Conservation (phyloP, 2,888 invertebrate genomes). For the Euzophera pinguis region DNA sequence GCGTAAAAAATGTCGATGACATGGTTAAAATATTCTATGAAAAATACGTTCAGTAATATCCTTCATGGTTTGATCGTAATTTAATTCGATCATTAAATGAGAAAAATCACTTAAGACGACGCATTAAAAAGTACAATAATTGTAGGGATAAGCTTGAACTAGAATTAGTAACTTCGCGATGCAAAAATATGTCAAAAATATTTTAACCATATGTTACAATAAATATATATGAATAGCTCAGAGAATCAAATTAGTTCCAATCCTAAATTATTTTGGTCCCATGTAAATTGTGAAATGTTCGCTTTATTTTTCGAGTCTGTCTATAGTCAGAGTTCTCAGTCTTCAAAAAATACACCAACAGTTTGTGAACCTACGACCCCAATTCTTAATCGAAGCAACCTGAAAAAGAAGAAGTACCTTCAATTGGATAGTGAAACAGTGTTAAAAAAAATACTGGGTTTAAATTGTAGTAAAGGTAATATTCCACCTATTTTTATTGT, state of each 20-base stretch:
- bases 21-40: background rate
- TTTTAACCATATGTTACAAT: no score
- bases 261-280: background rate
- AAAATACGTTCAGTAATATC: no score
- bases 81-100: background rate
- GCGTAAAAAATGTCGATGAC: background rate
- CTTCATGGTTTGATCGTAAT: background rate
- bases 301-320: background rate
- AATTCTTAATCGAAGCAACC: background rate
- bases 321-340: background rate
- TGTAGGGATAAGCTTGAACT: background rate
- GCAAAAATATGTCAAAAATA: background rate
- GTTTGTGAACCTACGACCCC: background rate
- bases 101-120: background rate
- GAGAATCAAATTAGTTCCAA: background rate
- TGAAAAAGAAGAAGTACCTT: background rate
- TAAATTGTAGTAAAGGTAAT: background rate
- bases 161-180: background rate
- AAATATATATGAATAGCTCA: background rate
- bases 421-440: background rate
- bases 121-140: background rate
- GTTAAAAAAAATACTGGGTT: background rate
- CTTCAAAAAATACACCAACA: background rate
- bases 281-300: slow-evolving; percentile 1
- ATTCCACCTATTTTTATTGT: background rate